Evolutionary conservation across 2,888 invertebrate genomes (phyloP).

Genomic region (Zonitis immaculata): DNA sequence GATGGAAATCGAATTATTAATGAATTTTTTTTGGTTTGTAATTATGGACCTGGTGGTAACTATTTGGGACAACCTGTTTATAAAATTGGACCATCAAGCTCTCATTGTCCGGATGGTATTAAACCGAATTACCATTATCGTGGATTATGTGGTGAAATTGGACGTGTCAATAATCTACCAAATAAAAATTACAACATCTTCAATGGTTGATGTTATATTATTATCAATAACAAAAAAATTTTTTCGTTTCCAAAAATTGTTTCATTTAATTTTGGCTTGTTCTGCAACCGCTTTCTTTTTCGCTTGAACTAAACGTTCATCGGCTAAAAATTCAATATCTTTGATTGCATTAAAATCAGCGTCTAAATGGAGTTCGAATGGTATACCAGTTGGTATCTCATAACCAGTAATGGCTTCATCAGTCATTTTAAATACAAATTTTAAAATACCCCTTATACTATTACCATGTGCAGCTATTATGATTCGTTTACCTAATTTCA

Average conservation of each 20-base stretch:
- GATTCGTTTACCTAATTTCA: conserved; percentile 73
- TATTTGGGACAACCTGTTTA: conserved; percentile 41
- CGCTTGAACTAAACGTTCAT: conserved; percentile 59
- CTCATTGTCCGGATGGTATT: conserved; percentile 30
- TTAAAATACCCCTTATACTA: conserved; percentile 79
- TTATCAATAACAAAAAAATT: too few species aligned
- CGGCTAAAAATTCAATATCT: conserved; percentile 59
- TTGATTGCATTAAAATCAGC: conserved; percentile 54
- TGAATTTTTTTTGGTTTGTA: conserved; percentile 39
- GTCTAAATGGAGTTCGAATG: conserved; percentile 59
- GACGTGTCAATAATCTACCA: conserved; percentile 3
- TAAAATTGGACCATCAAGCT: conserved; percentile 36
- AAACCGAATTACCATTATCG: conserved; percentile 30
- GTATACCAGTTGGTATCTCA: conserved; percentile 62
- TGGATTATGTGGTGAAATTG: conserved; percentile 34
- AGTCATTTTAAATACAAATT: conserved; percentile 68
- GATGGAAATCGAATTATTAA: not conserved
- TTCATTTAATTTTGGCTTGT: conserved; percentile 55
- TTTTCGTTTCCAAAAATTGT: too few species aligned
- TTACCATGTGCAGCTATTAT: conserved; percentile 85
- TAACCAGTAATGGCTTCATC: conserved; percentile 57
- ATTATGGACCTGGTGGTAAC: conserved; percentile 45
- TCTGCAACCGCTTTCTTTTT: conserved; percentile 59
- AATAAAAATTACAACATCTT: conserved; percentile 1
- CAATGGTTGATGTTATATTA: not conserved